Percentiles rank a stretch among this genome's conserved stretches.
Conservation (phyloP, 2,888 invertebrate genomes). For the Anodontia alba region DNA sequence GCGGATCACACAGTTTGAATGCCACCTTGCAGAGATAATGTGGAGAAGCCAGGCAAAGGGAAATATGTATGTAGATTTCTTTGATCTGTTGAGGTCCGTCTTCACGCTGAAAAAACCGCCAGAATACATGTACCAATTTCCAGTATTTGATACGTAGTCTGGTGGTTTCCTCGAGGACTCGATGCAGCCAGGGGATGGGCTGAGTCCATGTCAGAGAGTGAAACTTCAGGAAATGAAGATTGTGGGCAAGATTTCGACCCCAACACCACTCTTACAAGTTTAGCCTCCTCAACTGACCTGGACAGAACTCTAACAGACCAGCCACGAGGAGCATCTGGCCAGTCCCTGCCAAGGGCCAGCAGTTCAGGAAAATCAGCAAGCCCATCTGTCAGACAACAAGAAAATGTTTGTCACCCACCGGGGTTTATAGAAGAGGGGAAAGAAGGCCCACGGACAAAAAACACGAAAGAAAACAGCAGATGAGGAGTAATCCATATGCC, state of each 20-base stretch:
- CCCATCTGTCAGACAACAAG: background rate
- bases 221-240: no score
- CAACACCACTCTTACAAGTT: no score
- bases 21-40: slow-evolving; percentile 15
- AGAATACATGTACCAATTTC: background rate
- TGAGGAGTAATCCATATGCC: background rate
- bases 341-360: background rate
- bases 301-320: no score
- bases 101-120: background rate
- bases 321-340: background rate
- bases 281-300: no score
- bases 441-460: background rate
- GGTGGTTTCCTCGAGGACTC: background rate
- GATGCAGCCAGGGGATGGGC: background rate
- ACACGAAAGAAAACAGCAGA: background rate
- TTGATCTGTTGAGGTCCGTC: background rate
- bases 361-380: background rate
- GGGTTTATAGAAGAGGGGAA: no score
- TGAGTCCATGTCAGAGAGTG: background rate
- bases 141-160: slow-evolving; percentile 3
- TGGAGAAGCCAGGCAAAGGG: slow-evolving; percentile 18
- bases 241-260: no score
- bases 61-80: background rate
- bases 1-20: background rate
- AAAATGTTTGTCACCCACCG: no score